These are phyloP conservation scores for Saguinus midas DNA, from an alignment of 2,113 vertebrate genomes.

Conservation along the genomic window DNA sequence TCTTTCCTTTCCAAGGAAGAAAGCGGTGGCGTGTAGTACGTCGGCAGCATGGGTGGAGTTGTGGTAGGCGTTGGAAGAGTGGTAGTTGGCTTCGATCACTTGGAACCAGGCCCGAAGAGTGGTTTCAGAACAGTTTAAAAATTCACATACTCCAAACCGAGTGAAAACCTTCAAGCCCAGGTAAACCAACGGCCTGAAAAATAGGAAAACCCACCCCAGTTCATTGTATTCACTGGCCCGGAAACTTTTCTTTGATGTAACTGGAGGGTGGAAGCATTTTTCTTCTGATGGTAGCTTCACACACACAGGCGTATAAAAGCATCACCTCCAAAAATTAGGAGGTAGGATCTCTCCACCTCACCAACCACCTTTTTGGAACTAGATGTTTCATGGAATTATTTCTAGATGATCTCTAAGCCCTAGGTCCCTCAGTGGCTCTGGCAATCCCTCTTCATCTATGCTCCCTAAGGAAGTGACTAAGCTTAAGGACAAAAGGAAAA, in stretches of 20 bases:
- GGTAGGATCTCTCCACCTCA: neutral
- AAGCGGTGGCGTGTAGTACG: slow-evolving; percentile 95
- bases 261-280: neutral
- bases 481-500: neutral
- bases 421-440: neutral
- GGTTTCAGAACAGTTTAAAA: slow-evolving; percentile 92
- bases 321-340: neutral
- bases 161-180: slow-evolving; percentile 95
- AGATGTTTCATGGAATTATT: neutral
- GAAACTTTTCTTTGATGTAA: neutral
- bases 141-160: slow-evolving; percentile 93
- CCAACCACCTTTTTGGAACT: neutral
- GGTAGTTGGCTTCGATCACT: slow-evolving; percentile 96
- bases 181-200: slow-evolving; percentile 92
- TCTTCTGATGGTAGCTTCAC: neutral
- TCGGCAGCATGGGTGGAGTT: slow-evolving; percentile 97
- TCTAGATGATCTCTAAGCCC: neutral
- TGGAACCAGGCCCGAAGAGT: slow-evolving; percentile 95
- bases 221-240: neutral
- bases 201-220: neutral
- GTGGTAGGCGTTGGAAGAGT: slow-evolving; percentile 96
- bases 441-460: neutral
- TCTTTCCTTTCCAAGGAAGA: slow-evolving; percentile 93
- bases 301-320: neutral
- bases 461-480: neutral